Evolutionary conservation across 2,797 vertebrate genomes (phyloP), one percentile per base, ranked within the genome.

Genomic region (Scarus forsteni): DNA sequence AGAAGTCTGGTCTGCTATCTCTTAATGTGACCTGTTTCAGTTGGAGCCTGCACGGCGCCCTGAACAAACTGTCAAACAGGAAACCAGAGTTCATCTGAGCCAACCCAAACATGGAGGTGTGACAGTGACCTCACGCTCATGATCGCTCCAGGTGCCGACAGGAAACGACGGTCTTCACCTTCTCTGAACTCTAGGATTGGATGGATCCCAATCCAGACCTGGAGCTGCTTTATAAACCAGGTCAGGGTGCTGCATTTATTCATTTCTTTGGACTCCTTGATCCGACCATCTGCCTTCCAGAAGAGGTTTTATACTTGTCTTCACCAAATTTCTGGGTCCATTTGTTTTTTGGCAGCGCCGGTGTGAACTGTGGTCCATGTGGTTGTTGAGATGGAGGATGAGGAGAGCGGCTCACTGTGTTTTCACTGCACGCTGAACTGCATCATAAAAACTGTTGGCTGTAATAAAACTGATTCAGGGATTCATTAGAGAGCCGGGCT

Each of bases 401-500:
- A 77, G 53, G 70, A 86, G 65, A 80, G 61, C 79, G 85, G 64
- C 73, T 75, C 48, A 48, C 69, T 54, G 54, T 46, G 58, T 46
- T 72, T 83, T 83, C 65, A 79, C 73, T 73, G 57, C 64, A 70
- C 80, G 85, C 82, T 80, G 80, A 79, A 81, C 81, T 70, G 79
- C 83, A 63, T 79, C 79, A 81, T 90, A 91, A 92, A 92, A 86
- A 7, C 74, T 67, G 59, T 62, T 75, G 68, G 80, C 74, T 75
- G 77, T 77, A 83, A 84, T 91, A 82, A 88, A 90, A 85, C 86
- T 84, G 84, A 91, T 90, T 83, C 85, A 86, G 38, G 84, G 66
- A 92, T 91, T 88, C 88, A 92, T 91, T 89, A 89, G 60, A 84
- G 77, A 89, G 90, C 78, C 88, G 80, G 79, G 75, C 83, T 81